Evolutionary conservation across 2,797 vertebrate genomes (phyloP).

Genomic region (Amblyraja radiata): DNA sequence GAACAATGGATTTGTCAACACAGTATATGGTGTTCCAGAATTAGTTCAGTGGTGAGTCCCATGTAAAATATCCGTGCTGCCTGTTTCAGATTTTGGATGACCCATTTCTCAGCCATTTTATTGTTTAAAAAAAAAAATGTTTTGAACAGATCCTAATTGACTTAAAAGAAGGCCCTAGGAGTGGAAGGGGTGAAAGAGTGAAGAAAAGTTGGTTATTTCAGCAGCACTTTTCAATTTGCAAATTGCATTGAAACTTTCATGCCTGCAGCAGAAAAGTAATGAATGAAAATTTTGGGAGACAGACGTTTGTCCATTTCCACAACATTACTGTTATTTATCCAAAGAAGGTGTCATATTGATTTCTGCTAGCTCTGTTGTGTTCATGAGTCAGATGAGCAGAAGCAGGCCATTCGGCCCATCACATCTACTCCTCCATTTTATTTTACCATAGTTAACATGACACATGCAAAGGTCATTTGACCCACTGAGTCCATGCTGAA

Average conservation of each 20-base stretch:
- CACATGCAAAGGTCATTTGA: too few relatives aligned
- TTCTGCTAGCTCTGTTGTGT: background rate
- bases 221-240: background rate
- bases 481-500: too few relatives aligned
- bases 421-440: background rate
- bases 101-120: background rate
- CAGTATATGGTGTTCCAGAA: background rate
- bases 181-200: background rate
- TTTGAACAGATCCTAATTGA: background rate
- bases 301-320: background rate
- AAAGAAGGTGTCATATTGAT: background rate
- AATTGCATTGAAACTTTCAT: background rate
- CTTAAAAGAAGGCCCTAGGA: background rate
- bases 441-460: too few relatives aligned
- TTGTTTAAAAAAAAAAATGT: background rate
- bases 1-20: background rate
- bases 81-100: background rate
- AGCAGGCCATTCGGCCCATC: too few relatives aligned
- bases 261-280: background rate
- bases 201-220: too few relatives aligned
- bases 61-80: background rate
- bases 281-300: background rate
- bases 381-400: too few relatives aligned
- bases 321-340: background rate
- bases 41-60: background rate